phyloP scores from a whole-genome alignment of 1,140 invertebrate species.

The Leptonema lineaticorne region DNA sequence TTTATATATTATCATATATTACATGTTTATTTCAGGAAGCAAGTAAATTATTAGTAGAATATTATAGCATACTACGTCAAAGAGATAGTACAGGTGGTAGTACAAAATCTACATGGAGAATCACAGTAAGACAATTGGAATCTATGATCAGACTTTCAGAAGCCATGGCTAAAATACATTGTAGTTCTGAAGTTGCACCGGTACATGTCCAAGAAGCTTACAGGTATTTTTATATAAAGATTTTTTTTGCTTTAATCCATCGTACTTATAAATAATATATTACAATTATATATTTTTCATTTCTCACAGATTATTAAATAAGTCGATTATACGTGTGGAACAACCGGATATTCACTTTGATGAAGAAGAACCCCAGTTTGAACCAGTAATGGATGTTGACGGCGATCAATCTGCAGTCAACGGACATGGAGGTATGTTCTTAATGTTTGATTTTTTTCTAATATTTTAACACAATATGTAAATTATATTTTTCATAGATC shows the following conservation, averaged over 20 bases:
- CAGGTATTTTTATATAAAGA: slow-evolving; percentile 43
- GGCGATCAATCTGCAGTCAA: slow-evolving; percentile 50
- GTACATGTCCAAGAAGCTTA: slow-evolving; percentile 94
- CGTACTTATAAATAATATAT: background rate
- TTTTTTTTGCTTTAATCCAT: background rate
- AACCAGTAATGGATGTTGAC: slow-evolving; percentile 57
- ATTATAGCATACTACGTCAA: slow-evolving; percentile 85
- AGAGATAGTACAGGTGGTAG: slow-evolving; percentile 72
- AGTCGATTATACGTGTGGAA: slow-evolving; percentile 97
- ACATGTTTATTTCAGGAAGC: slow-evolving; percentile 71
- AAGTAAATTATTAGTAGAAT: slow-evolving; percentile 79
- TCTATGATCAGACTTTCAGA: slow-evolving; percentile 96
- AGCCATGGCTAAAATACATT: slow-evolving; percentile 94
- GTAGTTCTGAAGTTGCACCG: slow-evolving; percentile 80
- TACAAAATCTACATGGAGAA: slow-evolving; percentile 84
- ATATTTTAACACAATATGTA: background rate
- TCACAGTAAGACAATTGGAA: slow-evolving; percentile 98
- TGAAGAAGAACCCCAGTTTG: slow-evolving; percentile 64
- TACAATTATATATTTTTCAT: background rate
- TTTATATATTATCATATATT: too few relatives aligned
- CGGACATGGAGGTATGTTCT: slow-evolving; percentile 44
- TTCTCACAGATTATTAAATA: slow-evolving; percentile 80
- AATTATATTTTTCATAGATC: background rate
- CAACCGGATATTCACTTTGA: slow-evolving; percentile 96
- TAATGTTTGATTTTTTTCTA: background rate